Evolutionary conservation across 2,113 vertebrate genomes (phyloP), one percentile per base, ranked within the genome.

Genomic region (Eudyptes chrysolophus): DNA sequence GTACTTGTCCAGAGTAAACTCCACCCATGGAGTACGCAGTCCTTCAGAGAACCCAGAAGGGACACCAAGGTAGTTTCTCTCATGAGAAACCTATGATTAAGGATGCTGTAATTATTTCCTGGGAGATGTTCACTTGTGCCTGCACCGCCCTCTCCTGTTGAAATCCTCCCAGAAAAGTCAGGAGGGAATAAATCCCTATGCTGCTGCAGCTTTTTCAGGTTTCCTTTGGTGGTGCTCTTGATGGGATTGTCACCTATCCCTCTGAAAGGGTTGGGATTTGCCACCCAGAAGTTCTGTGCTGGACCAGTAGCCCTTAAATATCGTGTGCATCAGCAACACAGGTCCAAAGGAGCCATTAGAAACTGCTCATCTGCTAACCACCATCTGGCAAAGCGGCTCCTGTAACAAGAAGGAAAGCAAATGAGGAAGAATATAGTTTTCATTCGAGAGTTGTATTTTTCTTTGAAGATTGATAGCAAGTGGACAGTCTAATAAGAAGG

Each of bases 91-190:
- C 29, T 38, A 1, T 62, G 20, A 49, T 84, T 66, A 49, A 84
- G 65, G 78, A 58, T 42, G 27, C 66, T 71, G 54, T 70, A 64
- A 55, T 92, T 30, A 42, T 38, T 94, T 78, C 12, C 8, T 84
- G 44, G 85, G 78, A 88, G 76, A 68, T 3, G 3, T 76, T 96
- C 55, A 12, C 13, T 95, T 94, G 49, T 71, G 71, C 48, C 57
- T 87, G 80, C 60, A 94, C 38, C 13, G 19, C 80, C 86, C 76
- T 95, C 83, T 96, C 83, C 79, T 92, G 86, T 92, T 84, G 72
- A 77, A 92, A 87, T 70, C 26, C 38, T 89, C 60, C 55, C 40
- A 22, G 60, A 42, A 70, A 51, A 61, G 22, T 42, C 85, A n/a
- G 34, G 24, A 94, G n/a, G 34, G 57, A 89, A 29, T 84, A 80